Percentiles rank a stretch among this genome's conserved stretches.
phyloP scores from a whole-genome alignment of 1,140 invertebrate genomes.

The Platyura marginata region DNA sequence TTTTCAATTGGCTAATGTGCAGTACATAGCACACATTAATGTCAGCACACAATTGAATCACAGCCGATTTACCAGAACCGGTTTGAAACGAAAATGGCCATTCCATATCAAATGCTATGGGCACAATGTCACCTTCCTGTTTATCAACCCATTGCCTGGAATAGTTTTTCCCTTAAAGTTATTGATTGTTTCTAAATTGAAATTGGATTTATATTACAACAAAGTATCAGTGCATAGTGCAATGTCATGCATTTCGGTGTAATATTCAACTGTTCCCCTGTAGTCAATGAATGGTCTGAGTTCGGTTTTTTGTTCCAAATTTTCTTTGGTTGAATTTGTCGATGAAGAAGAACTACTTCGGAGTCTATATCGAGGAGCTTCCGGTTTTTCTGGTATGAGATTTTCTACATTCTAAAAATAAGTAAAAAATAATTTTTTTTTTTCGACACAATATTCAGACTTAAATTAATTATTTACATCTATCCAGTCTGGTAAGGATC shows the following conservation, averaged over 20 bases:
- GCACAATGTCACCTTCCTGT: slow-evolving; percentile 18
- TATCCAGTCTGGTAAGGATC: no score
- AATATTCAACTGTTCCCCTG: slow-evolving; percentile 1
- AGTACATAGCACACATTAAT: slow-evolving; percentile 32
- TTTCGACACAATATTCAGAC: no score
- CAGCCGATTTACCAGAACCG: background rate
- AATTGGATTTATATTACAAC: background rate
- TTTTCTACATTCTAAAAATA: no score
- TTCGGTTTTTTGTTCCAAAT: no score
- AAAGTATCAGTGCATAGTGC: background rate
- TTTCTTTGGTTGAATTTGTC: no score
- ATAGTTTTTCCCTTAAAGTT: slow-evolving; percentile 1
- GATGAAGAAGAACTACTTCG: no score
- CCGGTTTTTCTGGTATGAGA: no score
- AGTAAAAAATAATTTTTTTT: no score
- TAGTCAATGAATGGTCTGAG: slow-evolving; percentile 2
- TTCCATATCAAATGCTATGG: slow-evolving; percentile 41
- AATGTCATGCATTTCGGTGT: background rate
- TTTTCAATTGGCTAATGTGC: slow-evolving; percentile 31
- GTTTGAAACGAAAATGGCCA: slow-evolving; percentile 32
- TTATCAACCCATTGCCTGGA: slow-evolving; percentile 28
- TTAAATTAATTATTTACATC: no score
- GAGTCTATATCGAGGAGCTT: no score
- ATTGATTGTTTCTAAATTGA: background rate
- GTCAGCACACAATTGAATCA: slow-evolving; percentile 36